These are phyloP conservation scores for Drosophila asahinai DNA, from an alignment of 1,140 invertebrate genomes.

Conservation along the genomic window DNA sequence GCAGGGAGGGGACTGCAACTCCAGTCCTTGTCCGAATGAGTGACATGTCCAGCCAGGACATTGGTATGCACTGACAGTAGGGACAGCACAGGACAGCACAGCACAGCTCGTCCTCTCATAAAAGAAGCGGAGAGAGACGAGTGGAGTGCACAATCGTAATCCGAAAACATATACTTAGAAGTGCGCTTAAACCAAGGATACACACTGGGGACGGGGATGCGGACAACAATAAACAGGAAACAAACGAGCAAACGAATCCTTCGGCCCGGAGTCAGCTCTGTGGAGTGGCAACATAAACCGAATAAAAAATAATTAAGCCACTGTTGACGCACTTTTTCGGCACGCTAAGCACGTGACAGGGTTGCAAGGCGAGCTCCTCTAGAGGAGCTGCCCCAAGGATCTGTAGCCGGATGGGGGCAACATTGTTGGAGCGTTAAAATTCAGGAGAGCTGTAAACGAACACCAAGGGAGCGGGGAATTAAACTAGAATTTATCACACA, in stretches of 20 bases:
- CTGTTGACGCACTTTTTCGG: constrained; percentile 81
- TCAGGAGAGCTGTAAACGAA: neutral
- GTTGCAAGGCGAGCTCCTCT: neutral
- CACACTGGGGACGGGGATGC: constrained; percentile 20
- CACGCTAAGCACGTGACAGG: constrained; percentile 72
- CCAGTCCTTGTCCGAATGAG: constrained; percentile 19
- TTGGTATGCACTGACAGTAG: constrained; percentile 40
- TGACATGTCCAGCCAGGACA: constrained; percentile 43
- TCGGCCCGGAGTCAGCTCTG: neutral
- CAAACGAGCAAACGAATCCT: constrained; percentile 30
- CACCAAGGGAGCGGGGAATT: neutral
- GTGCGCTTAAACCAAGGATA: constrained; percentile 50
- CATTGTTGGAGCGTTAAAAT: constrained; percentile 13
- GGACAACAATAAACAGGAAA: constrained; percentile 73
- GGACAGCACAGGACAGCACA: neutral
- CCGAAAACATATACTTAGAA: constrained; percentile 76
- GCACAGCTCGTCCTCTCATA: constrained; percentile 20
- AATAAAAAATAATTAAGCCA: constrained; percentile 81
- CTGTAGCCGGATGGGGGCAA: neutral
- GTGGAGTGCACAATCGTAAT: constrained; percentile 52
- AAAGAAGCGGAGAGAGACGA: constrained; percentile 1
- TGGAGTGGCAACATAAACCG: constrained; percentile 57
- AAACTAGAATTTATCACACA: constrained; percentile 4
- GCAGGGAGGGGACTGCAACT: constrained; percentile 16
- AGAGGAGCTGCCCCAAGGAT: neutral